Base-by-base conservation (phyloP, 1,140 invertebrate species). In the Cotesia typhae region DNA sequence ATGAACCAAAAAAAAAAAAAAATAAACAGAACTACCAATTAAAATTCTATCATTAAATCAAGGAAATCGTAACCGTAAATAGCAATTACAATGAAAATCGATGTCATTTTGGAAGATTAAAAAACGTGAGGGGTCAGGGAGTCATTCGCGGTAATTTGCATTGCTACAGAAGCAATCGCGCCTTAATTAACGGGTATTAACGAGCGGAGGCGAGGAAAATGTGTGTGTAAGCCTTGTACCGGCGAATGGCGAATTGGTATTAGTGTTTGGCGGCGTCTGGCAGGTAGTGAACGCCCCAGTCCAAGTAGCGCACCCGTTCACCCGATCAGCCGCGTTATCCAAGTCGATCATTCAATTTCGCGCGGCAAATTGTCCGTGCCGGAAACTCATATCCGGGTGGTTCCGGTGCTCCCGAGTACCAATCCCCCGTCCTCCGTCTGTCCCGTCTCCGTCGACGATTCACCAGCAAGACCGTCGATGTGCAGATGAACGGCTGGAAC, bases 321-420 rank as follows among this genome's bases (percentile, higher is more conserved):
- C 70, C 72, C 59, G 71, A 47, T 47, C 41, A 9, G 41, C 41
- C 67, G 73, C 74, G 77, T 84, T 83, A 81, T 83, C 83, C 78
- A 76, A 86, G 82, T 86, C 84, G 83, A 86, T 86, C 80, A 84
- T 86, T 86, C 83, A 85, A 86, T 84, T 85, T 85, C 81, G 78
- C 77, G 79, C 76, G 78, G 84, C 84, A 86, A 87, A 87, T 87
- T 85, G 84, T 87, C 83, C 81, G 81, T 78, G 84, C 81, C 84
- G 85, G 85, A 87, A 86, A 85, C 84, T 87, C 85, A 87, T 87
- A 87, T 87, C 85, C 85, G 85, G 85, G 85, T 78, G 80, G 83
- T 84, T 87, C 85, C 85, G 81, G 78, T 82, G 74, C 75, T 74
- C 78, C 77, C 72, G 70, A 47, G 61, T 53, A 67, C 74, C 78